Percentiles rank a stretch among this genome's conserved stretches.
phyloP scores from a whole-genome alignment of 2,797 vertebrate genomes.

The Avahi laniger region DNA sequence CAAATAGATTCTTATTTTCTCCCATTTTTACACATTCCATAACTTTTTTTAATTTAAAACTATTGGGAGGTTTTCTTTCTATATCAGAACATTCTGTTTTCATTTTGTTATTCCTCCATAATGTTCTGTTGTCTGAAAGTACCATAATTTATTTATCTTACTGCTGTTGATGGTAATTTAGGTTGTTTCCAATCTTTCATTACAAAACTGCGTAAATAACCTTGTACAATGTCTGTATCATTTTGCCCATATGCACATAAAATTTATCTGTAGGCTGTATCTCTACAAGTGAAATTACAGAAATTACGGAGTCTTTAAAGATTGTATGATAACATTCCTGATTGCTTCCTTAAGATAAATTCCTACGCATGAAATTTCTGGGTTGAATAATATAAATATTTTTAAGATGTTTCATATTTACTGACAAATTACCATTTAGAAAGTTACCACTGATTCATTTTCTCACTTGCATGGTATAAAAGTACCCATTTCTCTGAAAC shows the following conservation, averaged over 20 bases:
- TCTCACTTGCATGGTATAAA: background rate
- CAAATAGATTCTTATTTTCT: background rate
- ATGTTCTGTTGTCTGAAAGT: background rate
- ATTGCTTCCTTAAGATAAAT: constrained; percentile 10
- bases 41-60: background rate
- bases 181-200: constrained; percentile 26
- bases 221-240: background rate
- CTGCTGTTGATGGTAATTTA: background rate
- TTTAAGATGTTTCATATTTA: constrained; percentile 19
- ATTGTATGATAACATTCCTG: background rate
- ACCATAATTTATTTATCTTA: background rate
- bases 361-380: background rate
- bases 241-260: background rate
- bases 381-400: background rate
- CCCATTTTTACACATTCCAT: background rate
- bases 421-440: background rate
- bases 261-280: background rate
- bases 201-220: background rate
- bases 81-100: background rate
- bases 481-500: constrained; percentile 8
- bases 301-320: background rate
- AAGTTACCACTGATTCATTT: background rate
- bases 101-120: constrained; percentile 34
- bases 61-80: background rate
- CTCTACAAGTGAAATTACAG: background rate